phyloP scores from a whole-genome alignment of 92 coral and sea anemone species.

The Parazoanthus atlanticus region DNA sequence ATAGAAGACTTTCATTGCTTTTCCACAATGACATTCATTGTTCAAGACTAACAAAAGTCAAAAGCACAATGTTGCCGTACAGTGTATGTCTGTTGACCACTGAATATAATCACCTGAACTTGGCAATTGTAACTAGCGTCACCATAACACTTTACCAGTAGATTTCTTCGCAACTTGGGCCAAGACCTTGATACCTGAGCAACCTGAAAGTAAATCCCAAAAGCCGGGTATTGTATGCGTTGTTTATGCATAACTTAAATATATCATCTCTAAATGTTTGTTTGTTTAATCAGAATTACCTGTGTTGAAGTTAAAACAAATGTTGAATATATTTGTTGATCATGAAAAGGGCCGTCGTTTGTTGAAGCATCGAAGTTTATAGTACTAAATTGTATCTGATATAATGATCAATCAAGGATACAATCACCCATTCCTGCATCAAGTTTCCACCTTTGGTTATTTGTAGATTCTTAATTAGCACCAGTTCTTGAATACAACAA shows the following conservation, averaged over 20 bases:
- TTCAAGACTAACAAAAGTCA: too few species aligned
- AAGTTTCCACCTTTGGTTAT: too few species aligned
- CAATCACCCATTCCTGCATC: too few species aligned
- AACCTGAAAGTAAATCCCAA: not conserved
- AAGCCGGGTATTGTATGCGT: not conserved
- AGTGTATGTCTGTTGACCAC: not conserved
- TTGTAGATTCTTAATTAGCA: too few species aligned
- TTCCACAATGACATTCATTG: too few species aligned
- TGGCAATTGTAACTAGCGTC: conserved; percentile 62
- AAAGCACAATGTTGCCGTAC: not conserved
- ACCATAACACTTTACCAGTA: conserved; percentile 65
- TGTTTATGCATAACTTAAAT: too few species aligned
- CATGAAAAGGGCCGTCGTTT: not conserved
- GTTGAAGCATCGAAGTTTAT: not conserved
- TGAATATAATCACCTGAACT: conserved; percentile 45
- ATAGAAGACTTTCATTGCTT: not conserved
- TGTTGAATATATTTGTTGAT: not conserved
- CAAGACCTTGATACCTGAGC: conserved; percentile 53
- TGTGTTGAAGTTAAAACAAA: not conserved
- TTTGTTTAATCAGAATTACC: not conserved
- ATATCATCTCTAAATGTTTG: too few species aligned
- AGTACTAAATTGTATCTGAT: not conserved
- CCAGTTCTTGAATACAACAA: too few species aligned
- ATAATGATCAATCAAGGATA: too few species aligned
- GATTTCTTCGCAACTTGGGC: conserved; percentile 60